A percentile compares a stretch with the other conserved stretches of the same genome.
Conservation (phyloP, 2,888 invertebrate genomes). For the Drosophila pegasa region DNA sequence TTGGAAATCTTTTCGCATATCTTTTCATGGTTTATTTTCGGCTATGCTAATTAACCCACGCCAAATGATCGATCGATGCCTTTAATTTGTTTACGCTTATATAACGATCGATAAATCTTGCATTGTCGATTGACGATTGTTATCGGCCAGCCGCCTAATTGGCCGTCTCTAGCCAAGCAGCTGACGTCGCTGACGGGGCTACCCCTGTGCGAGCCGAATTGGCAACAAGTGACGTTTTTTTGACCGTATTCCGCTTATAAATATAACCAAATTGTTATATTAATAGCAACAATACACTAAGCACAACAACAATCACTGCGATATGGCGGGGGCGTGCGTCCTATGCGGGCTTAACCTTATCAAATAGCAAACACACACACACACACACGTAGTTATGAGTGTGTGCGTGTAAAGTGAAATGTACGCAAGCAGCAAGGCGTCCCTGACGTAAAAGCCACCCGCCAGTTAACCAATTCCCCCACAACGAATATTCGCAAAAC, state of each 20-base stretch:
- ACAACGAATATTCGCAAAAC: slow-evolving; percentile 38
- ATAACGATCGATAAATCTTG: slow-evolving; percentile 9
- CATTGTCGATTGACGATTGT: neutral
- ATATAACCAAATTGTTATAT: slow-evolving; percentile 63
- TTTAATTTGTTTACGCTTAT: slow-evolving; percentile 1
- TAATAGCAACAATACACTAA: slow-evolving; percentile 49
- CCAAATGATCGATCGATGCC: slow-evolving; percentile 9
- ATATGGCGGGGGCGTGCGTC: slow-evolving; percentile 53
- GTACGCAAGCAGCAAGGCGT: slow-evolving; percentile 57
- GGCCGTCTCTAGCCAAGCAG: slow-evolving; percentile 11
- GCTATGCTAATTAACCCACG: neutral
- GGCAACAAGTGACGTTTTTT: slow-evolving; percentile 47
- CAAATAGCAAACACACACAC: slow-evolving; percentile 36
- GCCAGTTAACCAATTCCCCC: slow-evolving; percentile 60
- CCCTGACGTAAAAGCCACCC: slow-evolving; percentile 65
- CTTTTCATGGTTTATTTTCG: neutral
- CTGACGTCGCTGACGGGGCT: slow-evolving; percentile 24
- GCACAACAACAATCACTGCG: slow-evolving; percentile 17
- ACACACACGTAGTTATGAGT: neutral
- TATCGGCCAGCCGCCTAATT: slow-evolving; percentile 18
- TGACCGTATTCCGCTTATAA: slow-evolving; percentile 48
- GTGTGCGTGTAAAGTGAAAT: slow-evolving; percentile 38
- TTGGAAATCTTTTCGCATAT: neutral
- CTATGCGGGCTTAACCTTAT: slow-evolving; percentile 73
- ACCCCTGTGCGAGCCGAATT: slow-evolving; percentile 28